Base-by-base conservation (phyloP, 2,113 vertebrate species). In the Tachuris rubrigastra region DNA sequence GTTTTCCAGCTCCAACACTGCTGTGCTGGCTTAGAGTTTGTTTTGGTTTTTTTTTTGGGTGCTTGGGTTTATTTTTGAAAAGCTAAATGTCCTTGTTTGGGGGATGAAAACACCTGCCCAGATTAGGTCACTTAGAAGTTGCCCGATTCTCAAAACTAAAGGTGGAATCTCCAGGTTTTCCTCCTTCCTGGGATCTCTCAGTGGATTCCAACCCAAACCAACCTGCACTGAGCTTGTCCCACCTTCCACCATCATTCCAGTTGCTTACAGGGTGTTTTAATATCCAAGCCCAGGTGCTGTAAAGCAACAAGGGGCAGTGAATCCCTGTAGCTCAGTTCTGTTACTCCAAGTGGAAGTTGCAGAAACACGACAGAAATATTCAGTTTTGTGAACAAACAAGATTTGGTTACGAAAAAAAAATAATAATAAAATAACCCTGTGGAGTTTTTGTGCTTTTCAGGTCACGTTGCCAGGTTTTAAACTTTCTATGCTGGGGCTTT, bases 371-470 rank as follows among this genome's bases (percentile, higher is more conserved):
- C 53, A 69, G 35, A 65, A 89, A 46, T 1, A 10, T 4, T 62
- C 18, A 5, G 0, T 23, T 82, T 33, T 56, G 66, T 53, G 24
- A 87, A 25, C 37, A 68, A 67, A 28, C n/a, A 60, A n/a, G 7
- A 46, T 50, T 14, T 25, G 14, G 53, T 68, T 3, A 25, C 2
- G 4, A 41, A 28, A 4, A 41, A 28, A 90, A 52, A 46, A 44
- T 14, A 44, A 44, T 7, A 17, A 18, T 17, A 44, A 44, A 44
- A 44, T 6, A 60, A 14, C 33, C 53, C 79, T 2, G 9, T 8
- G 49, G 67, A 73, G 55, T 12, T 73, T 50, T 59, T 50, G 82
- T 94, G 77, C 89, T 93, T 76, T 76, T 82, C 39, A 73, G 74
- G 66, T 30, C 25, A 27, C 50, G 6, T 22, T 31, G 75, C 30